These are phyloP conservation scores for Napeogenes sylphis DNA, from an alignment of 2,888 invertebrate genomes.

Conservation along the genomic window DNA sequence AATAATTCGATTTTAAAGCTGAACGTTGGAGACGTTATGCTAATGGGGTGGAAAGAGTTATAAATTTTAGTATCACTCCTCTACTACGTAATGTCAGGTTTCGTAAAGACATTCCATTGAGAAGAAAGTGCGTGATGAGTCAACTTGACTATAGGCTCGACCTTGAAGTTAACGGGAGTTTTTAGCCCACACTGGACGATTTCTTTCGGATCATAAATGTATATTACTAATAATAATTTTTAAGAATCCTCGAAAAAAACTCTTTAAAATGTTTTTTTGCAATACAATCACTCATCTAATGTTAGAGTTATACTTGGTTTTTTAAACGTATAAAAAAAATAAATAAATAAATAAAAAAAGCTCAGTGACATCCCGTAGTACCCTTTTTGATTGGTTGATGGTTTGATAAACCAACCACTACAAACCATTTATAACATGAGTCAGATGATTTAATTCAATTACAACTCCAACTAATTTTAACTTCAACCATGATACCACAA, in stretches of 20 bases:
- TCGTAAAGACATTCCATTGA: constrained; percentile 31
- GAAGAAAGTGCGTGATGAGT: constrained; percentile 50
- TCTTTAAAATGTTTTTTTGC: not conserved
- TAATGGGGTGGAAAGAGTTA: constrained; percentile 15
- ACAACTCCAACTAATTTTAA: too few species aligned
- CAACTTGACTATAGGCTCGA: constrained; percentile 39
- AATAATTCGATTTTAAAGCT: not conserved
- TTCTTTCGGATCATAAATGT: not conserved
- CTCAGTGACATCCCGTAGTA: too few species aligned
- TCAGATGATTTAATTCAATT: too few species aligned
- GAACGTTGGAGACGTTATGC: not conserved
- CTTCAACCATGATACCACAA: too few species aligned
- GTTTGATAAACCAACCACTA: too few species aligned
- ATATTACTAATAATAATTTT: not conserved
- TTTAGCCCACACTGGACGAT: constrained; percentile 34
- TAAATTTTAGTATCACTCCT: constrained; percentile 17
- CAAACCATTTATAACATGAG: too few species aligned
- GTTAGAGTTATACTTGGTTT: not conserved
- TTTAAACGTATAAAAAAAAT: too few species aligned
- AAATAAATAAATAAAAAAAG: too few species aligned
- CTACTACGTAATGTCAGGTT: constrained; percentile 20
- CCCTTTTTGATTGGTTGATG: too few species aligned
- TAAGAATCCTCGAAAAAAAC: too few species aligned
- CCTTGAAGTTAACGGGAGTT: constrained; percentile 44
- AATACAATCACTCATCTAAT: not conserved